These are phyloP conservation scores for Nasonia vitripennis DNA, from an alignment of 1,140 invertebrate genomes.

Conservation along the genomic window DNA sequence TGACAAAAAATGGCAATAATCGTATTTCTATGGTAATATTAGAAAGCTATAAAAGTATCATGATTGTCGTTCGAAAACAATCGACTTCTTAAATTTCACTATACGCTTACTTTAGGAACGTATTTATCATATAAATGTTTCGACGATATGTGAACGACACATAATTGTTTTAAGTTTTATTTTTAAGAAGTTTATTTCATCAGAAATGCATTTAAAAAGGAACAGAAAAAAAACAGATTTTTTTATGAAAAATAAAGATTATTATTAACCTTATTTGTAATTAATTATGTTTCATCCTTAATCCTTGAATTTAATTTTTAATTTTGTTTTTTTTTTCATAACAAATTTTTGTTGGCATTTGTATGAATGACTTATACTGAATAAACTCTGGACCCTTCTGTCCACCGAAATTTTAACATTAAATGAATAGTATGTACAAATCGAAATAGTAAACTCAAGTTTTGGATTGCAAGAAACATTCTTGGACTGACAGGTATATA, in stretches of 20 bases:
- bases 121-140: slow-evolving; percentile 33
- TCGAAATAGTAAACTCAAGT: slow-evolving; percentile 2
- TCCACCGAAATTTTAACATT: slow-evolving; percentile 9
- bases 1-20: slow-evolving; percentile 26
- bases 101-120: slow-evolving; percentile 35
- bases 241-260: slow-evolving; percentile 45
- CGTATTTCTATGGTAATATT: slow-evolving; percentile 42
- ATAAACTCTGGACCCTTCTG: slow-evolving; percentile 54
- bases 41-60: slow-evolving; percentile 40
- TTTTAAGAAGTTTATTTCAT: slow-evolving; percentile 34
- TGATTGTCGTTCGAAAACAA: slow-evolving; percentile 23
- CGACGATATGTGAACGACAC: slow-evolving; percentile 21
- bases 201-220: slow-evolving; percentile 42
- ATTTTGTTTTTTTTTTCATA: background rate
- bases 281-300: slow-evolving; percentile 22
- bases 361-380: slow-evolving; percentile 51
- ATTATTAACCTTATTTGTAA: slow-evolving; percentile 33
- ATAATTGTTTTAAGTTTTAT: slow-evolving; percentile 39
- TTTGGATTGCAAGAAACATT: slow-evolving; percentile 45
- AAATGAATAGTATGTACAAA: background rate
- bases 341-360: background rate
- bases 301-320: slow-evolving; percentile 14
- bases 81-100: slow-evolving; percentile 29
- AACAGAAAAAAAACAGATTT: slow-evolving; percentile 5
- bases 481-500: slow-evolving; percentile 1